phyloP scores from a whole-genome alignment of 2,888 invertebrate genomes.

The Diogma glabrata region DNA sequence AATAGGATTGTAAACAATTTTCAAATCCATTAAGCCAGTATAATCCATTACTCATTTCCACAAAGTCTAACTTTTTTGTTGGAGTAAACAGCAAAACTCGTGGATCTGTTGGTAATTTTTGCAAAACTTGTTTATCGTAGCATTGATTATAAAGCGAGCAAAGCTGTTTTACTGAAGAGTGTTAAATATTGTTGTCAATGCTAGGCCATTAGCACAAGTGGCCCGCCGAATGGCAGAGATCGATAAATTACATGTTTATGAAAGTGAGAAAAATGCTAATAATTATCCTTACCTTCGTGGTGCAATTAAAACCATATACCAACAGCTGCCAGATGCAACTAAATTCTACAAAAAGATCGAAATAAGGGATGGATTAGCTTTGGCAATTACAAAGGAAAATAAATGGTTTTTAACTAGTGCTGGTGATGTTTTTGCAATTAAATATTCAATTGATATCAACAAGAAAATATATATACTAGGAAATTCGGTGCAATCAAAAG shows the following conservation, averaged over 20 bases:
- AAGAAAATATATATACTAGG: neutral
- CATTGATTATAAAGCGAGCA: no score
- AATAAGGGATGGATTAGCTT: neutral
- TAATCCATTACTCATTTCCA: neutral
- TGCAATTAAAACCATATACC: neutral
- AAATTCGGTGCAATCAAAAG: neutral
- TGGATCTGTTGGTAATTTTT: neutral
- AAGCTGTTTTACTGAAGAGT: no score
- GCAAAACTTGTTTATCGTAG: no score
- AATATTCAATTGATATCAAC: neutral
- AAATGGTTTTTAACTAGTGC: constrained; percentile 3
- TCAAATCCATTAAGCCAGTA: neutral
- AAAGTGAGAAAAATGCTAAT: constrained; percentile 1
- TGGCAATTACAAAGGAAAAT: neutral
- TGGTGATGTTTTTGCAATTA: neutral
- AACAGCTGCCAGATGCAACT: neutral
- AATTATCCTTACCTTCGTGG: neutral
- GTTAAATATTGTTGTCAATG: no score
- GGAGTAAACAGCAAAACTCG: neutral
- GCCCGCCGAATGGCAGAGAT: neutral
- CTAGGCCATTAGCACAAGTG: neutral
- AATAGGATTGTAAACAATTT: neutral
- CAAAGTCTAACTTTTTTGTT: neutral
- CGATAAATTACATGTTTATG: neutral
- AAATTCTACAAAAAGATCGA: no score